Evolutionary conservation across 2,888 invertebrate genomes (phyloP), one percentile per base, ranked within the genome.

Genomic region (Agrotis clavis): DNA sequence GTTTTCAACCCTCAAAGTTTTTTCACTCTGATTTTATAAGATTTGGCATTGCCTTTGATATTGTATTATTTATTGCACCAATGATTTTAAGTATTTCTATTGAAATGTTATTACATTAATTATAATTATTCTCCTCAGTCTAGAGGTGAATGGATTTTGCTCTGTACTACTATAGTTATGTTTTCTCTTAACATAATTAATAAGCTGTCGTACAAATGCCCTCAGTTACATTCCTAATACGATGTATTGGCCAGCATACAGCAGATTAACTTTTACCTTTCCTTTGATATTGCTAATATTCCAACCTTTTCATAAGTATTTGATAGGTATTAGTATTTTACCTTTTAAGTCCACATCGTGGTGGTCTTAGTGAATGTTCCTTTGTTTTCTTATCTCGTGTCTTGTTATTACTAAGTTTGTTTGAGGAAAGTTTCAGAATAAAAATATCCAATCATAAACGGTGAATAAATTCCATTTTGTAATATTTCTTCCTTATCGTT

Each of bases 201-300:
- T 45, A 35, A 50, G 14, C 11, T 25, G n/a, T 21, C 61, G 14
- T 48, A 57, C 16, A 54, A 51, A 65, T 71, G 14, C 30, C 48
- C 30, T 66, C 47, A 68, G 56, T 30, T 62, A 63, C 56, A 73
- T 66, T 25, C 19, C 11, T 70, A 64, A 63, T 45, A 56, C 19
- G 56, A 71, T 35, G n/a, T 51, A 59, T 61, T 56, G 50, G 4
- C 35, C 21, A 71, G 21, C 50, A 51, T 59, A 64, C 35, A 56
- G 25, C 9, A 50, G 13, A 64, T 65, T 79, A 47, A 51, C 19
- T 73, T 74, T 71, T 74, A 70, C 14, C 53, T 41, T 68, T 64
- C 59, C 41, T 82, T 70, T 79, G 54, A 63, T 56, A 41, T 66
- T 41, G 41, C 41, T 66, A 57, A 54, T 53, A 69, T 67, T 16